Conservation (phyloP, 2,113 vertebrate genomes). For the Sardina pilchardus region DNA sequence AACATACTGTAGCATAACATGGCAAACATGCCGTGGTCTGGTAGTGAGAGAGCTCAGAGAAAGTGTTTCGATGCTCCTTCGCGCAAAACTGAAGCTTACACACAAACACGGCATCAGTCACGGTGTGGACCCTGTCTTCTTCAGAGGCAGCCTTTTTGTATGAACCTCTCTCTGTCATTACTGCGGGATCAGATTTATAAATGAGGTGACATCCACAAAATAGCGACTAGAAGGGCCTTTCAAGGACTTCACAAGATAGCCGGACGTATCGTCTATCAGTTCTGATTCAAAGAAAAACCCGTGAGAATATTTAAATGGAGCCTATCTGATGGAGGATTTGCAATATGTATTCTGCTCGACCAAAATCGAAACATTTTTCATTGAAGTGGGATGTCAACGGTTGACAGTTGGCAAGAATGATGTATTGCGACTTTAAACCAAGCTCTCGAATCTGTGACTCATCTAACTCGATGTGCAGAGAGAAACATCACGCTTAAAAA, state of each 20-base stretch:
- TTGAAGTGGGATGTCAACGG: neutral
- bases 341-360: neutral
- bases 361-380: neutral
- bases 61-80: neutral
- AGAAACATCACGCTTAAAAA: neutral
- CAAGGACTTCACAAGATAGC: neutral
- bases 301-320: neutral
- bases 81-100: neutral
- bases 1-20: neutral
- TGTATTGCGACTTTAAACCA: neutral
- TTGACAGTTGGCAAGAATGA: neutral
- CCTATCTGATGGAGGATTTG: slow-evolving; percentile 1
- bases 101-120: neutral
- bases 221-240: neutral
- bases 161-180: neutral
- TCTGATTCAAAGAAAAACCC: neutral
- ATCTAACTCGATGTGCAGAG: neutral
- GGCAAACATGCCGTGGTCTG: neutral
- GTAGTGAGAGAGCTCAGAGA: neutral
- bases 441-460: neutral
- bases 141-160: neutral
- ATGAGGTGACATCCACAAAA: neutral
- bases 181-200: neutral
- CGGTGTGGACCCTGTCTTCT: neutral
- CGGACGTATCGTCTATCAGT: neutral